Evolutionary conservation across 2,888 invertebrate genomes (phyloP).

Genomic region (Acanthosepion esculentum): DNA sequence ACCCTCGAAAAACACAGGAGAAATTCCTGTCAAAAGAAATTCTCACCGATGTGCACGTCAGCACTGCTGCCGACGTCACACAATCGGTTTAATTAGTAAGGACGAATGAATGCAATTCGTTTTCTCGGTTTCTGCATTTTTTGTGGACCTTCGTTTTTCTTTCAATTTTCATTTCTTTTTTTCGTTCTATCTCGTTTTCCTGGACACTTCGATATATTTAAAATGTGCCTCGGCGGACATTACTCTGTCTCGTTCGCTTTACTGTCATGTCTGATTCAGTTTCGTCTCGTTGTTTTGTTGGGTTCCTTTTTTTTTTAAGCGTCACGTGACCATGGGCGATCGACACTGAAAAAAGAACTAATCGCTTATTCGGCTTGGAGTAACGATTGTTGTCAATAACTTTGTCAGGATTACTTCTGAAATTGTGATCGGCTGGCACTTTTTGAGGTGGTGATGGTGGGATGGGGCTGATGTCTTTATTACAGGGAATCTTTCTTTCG

Average conservation of each 20-base stretch:
- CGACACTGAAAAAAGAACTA: not conserved
- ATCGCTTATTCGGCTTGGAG: not conserved
- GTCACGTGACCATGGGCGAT: not conserved
- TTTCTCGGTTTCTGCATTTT: not conserved
- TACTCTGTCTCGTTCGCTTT: not conserved
- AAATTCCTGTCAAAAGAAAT: too few species aligned
- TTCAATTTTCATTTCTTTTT: not conserved
- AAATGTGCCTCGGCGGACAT: not conserved
- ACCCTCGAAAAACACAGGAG: not conserved
- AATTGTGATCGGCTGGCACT: not conserved
- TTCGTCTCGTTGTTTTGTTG: not conserved
- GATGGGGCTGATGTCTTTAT: not conserved
- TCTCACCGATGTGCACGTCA: not conserved
- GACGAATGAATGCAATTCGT: not conserved
- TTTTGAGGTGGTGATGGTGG: not conserved
- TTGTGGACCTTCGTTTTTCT: not conserved
- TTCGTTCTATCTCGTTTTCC: not conserved
- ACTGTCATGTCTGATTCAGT: not conserved
- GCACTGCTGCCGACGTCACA: not conserved
- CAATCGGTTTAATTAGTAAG: not conserved
- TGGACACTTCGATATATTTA: not conserved
- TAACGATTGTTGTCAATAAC: not conserved
- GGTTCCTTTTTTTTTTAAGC: not conserved
- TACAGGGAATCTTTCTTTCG: not conserved
- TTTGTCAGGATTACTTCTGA: not conserved